phyloP scores from a whole-genome alignment of 2,113 vertebrate genomes.

The Mustela lutreola region DNA sequence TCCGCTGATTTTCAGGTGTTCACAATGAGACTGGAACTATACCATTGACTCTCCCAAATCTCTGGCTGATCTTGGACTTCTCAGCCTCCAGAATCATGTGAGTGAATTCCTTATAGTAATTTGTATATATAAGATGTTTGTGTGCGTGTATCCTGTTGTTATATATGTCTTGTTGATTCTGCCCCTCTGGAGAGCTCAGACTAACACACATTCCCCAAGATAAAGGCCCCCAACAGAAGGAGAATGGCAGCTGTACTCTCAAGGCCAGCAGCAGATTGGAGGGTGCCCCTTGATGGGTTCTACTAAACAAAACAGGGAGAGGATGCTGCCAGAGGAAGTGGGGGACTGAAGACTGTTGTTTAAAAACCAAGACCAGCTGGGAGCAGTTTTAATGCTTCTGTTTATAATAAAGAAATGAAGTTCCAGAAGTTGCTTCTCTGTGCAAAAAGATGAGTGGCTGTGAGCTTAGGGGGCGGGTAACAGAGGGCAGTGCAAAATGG shows the following conservation, averaged over 20 bases:
- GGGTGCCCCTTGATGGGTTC: not conserved
- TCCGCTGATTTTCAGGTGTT: not conserved
- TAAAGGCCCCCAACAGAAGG: not conserved
- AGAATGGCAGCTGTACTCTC: not conserved
- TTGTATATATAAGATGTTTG: not conserved
- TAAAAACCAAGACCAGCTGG: slow-evolving; percentile 10
- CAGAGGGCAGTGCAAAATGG: not conserved
- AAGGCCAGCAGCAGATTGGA: not conserved
- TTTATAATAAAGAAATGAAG: slow-evolving; percentile 42
- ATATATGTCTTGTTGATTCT: not conserved
- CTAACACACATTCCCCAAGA: not conserved
- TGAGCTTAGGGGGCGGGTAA: not conserved
- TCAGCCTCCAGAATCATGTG: not conserved
- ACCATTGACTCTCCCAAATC: not conserved
- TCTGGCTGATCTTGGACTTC: not conserved
- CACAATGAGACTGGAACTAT: not conserved
- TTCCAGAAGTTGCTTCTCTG: slow-evolving; percentile 59
- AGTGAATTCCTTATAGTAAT: not conserved
- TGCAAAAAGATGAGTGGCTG: slow-evolving; percentile 42
- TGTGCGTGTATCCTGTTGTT: not conserved
- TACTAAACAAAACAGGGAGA: not conserved
- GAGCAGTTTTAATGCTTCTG: slow-evolving; percentile 49
- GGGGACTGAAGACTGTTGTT: not conserved
- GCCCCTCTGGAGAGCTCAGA: not conserved
- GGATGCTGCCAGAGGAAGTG: not conserved